These are phyloP conservation scores for Malthinus flaveolus DNA, from an alignment of 2,888 invertebrate genomes.

Conservation along the genomic window DNA sequence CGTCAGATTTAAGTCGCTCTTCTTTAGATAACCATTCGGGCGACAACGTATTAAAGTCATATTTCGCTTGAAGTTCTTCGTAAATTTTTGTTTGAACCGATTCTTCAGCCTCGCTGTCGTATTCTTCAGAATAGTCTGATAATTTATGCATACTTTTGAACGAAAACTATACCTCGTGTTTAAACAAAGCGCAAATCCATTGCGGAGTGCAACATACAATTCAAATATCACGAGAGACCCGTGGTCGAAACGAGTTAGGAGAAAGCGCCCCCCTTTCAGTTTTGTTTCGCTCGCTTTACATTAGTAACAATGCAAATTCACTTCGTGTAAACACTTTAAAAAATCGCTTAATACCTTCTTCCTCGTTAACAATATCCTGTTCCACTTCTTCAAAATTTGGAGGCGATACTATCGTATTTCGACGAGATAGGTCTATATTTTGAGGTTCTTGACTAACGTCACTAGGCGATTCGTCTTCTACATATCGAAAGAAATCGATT, in stretches of 20 bases:
- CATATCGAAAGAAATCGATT: not conserved
- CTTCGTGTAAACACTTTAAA: not conserved
- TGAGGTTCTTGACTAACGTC: not conserved
- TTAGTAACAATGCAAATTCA: slow-evolving; percentile 5
- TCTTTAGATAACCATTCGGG: slow-evolving; percentile 45
- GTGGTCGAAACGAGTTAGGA: too few relatives aligned
- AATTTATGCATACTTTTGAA: slow-evolving; percentile 23
- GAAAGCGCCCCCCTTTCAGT: too few relatives aligned
- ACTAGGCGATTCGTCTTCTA: slow-evolving; percentile 1
- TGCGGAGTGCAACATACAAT: too few relatives aligned
- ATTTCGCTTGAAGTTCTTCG: slow-evolving; percentile 48
- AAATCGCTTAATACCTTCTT: slow-evolving; percentile 43
- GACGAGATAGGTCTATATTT: slow-evolving; percentile 50
- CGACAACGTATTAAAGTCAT: slow-evolving; percentile 43
- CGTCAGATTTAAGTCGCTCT: slow-evolving; percentile 48
- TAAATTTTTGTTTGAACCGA: slow-evolving; percentile 44
- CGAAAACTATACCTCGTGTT: not conserved
- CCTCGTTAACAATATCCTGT: slow-evolving; percentile 45
- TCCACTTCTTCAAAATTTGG: slow-evolving; percentile 49
- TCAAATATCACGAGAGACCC: too few relatives aligned
- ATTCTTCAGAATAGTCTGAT: slow-evolving; percentile 50
- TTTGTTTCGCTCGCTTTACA: not conserved
- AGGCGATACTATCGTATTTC: slow-evolving; percentile 56
- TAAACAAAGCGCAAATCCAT: not conserved
- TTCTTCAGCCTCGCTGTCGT: slow-evolving; percentile 45